Evolutionary conservation across 2,888 invertebrate species (phyloP).

Genomic region (Troides helena): DNA sequence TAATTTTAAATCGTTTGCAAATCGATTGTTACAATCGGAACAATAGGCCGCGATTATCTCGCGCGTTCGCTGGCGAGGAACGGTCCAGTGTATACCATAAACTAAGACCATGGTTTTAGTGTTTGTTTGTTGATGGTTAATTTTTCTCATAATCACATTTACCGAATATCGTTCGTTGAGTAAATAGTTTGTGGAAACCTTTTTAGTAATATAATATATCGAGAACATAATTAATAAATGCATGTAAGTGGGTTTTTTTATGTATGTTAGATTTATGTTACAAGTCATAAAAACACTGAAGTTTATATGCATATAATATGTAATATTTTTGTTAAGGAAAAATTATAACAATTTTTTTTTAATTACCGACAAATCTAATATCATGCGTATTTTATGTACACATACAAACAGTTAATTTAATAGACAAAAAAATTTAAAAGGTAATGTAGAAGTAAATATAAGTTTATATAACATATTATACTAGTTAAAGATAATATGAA

Average conservation of each 20-base stretch:
- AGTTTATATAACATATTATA: too few relatives aligned
- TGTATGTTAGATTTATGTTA: not conserved
- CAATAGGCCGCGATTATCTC: conserved; percentile 48
- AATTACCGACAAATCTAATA: too few relatives aligned
- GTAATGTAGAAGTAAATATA: too few relatives aligned
- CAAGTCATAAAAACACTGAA: too few relatives aligned
- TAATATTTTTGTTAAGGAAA: too few relatives aligned
- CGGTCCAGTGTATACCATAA: conserved; percentile 47
- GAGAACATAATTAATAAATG: conserved; percentile 16
- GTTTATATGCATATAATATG: too few relatives aligned
- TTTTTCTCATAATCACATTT: too few relatives aligned
- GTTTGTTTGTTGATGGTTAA: not conserved
- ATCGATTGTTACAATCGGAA: conserved; percentile 46
- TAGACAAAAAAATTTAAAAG: too few relatives aligned
- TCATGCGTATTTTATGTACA: too few relatives aligned
- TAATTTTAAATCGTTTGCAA: conserved; percentile 33
- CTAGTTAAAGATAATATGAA: too few relatives aligned
- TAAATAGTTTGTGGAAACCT: not conserved
- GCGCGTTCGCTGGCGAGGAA: conserved; percentile 60
- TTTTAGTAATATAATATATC: not conserved
- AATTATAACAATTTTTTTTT: too few relatives aligned
- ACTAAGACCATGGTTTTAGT: conserved; percentile 51
- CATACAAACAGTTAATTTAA: too few relatives aligned
- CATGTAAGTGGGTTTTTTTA: conserved; percentile 20
- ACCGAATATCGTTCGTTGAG: not conserved